phyloP scores from a whole-genome alignment of 2,797 vertebrate genomes.

The Rallus crepitans region DNA sequence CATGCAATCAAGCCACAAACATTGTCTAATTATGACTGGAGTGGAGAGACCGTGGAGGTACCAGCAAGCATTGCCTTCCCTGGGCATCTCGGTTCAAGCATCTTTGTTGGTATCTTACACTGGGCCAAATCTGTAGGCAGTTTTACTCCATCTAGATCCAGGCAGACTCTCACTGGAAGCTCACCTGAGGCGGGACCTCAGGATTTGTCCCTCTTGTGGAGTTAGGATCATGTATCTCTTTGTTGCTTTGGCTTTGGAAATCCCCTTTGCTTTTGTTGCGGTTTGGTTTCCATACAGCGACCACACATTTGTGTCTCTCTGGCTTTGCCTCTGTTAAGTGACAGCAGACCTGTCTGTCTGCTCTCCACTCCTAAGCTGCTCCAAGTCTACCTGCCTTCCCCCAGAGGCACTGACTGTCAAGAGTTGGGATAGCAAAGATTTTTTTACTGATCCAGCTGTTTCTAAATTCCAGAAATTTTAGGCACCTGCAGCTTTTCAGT shows the following conservation, averaged over 20 bases:
- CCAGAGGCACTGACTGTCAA: constrained; percentile 33
- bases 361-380: constrained; percentile 47
- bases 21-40: not conserved
- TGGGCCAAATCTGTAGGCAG: not conserved
- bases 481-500: constrained; percentile 4
- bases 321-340: not conserved
- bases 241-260: constrained; percentile 39
- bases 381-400: constrained; percentile 18
- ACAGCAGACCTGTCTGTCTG: not conserved
- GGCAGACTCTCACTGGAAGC: constrained; percentile 33
- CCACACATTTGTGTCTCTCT: constrained; percentile 3
- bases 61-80: not conserved
- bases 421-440: constrained; percentile 19
- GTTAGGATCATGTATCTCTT: constrained; percentile 54
- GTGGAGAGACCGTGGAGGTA: constrained; percentile 25
- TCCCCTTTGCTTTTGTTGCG: not conserved
- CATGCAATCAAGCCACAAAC: not conserved
- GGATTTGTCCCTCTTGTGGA: constrained; percentile 52
- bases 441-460: constrained; percentile 45
- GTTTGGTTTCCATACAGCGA: constrained; percentile 21
- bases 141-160: constrained; percentile 12
- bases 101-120: constrained; percentile 29
- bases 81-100: not conserved
- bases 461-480: constrained; percentile 17
- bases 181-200: constrained; percentile 68